A percentile compares a stretch with the other conserved stretches of the same genome.
Evolutionary conservation across 2,797 vertebrate species (phyloP).

Genomic region (Artibeus jamaicensis): DNA sequence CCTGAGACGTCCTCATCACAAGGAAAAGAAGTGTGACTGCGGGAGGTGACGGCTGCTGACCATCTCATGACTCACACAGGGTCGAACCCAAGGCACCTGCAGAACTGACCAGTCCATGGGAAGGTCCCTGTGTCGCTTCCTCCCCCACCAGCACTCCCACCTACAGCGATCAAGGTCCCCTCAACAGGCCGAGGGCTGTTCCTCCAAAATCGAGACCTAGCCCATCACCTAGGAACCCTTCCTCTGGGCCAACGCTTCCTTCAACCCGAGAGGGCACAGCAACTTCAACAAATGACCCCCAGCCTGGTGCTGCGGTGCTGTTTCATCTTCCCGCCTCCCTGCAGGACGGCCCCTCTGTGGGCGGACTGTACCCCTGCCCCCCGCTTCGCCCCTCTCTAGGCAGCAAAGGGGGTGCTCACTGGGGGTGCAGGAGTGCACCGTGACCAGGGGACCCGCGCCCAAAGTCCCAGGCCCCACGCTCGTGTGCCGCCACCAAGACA

Average conservation of each 20-base stretch:
- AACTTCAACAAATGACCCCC: not conserved
- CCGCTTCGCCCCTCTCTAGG: rapidly evolving
- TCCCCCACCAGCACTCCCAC: not conserved
- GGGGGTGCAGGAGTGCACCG: not conserved
- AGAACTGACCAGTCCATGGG: rapidly evolving
- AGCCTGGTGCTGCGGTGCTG: rapidly evolving
- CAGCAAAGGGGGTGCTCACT: rapidly evolving
- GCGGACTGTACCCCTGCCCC: rapidly evolving
- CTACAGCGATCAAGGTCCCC: not conserved
- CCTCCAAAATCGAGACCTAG: not conserved
- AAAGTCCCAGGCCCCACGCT: rapidly evolving
- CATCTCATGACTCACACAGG: rapidly evolving
- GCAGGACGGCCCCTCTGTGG: not conserved
- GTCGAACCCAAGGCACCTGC: not conserved
- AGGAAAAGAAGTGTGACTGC: too few species aligned
- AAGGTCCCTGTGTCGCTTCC: not conserved
- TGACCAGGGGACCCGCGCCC: not conserved
- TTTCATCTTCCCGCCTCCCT: not conserved
- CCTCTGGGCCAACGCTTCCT: rapidly evolving
- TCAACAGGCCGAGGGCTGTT: not conserved
- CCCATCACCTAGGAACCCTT: not conserved
- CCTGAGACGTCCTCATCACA: not conserved
- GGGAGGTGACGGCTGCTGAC: rapidly evolving
- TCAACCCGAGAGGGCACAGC: rapidly evolving
- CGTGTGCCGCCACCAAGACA: not conserved